These are phyloP conservation scores for Aethes cnicana DNA, from an alignment of 2,888 invertebrate genomes.

Conservation along the genomic window DNA sequence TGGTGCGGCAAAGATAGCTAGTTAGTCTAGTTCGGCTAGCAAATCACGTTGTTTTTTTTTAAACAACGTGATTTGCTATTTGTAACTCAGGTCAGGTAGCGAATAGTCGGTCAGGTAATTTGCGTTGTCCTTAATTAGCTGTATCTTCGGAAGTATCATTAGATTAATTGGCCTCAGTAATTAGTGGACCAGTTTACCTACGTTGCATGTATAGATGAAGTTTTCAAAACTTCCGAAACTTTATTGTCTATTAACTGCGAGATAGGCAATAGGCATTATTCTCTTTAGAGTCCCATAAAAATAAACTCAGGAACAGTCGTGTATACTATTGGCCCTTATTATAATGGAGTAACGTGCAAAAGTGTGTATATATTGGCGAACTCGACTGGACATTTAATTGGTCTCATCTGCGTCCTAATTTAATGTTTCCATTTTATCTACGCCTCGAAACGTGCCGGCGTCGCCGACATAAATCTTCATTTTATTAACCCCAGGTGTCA, in stretches of 20 bases:
- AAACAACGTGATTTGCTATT: slow-evolving; percentile 21
- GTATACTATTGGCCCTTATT: too few relatives aligned
- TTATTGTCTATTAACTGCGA: slow-evolving; percentile 12
- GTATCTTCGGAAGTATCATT: slow-evolving; percentile 15
- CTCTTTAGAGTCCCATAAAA: slow-evolving; percentile 21
- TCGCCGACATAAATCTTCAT: slow-evolving; percentile 13
- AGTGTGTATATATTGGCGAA: too few relatives aligned
- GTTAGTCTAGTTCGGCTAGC: too few relatives aligned
- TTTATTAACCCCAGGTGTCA: slow-evolving; percentile 23
- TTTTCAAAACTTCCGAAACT: slow-evolving; percentile 7
- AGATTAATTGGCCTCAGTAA: slow-evolving; percentile 15
- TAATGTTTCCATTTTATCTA: slow-evolving; percentile 27
- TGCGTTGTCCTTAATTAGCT: slow-evolving; percentile 14
- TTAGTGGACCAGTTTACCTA: slow-evolving; percentile 13
- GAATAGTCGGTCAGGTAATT: slow-evolving; percentile 17
- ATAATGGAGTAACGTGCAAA: too few relatives aligned
- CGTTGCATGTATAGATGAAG: not conserved
- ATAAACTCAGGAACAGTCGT: slow-evolving; percentile 23
- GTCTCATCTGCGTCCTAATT: slow-evolving; percentile 28
- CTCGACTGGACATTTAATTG: slow-evolving; percentile 30
- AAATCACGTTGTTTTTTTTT: too few relatives aligned
- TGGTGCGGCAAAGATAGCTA: too few relatives aligned
- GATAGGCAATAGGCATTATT: slow-evolving; percentile 13
- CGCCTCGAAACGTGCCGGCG: slow-evolving; percentile 14
- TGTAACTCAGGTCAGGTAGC: slow-evolving; percentile 16